These are phyloP conservation scores for Ceramica pisi DNA, from an alignment of 2,888 invertebrate species.

Conservation along the genomic window DNA sequence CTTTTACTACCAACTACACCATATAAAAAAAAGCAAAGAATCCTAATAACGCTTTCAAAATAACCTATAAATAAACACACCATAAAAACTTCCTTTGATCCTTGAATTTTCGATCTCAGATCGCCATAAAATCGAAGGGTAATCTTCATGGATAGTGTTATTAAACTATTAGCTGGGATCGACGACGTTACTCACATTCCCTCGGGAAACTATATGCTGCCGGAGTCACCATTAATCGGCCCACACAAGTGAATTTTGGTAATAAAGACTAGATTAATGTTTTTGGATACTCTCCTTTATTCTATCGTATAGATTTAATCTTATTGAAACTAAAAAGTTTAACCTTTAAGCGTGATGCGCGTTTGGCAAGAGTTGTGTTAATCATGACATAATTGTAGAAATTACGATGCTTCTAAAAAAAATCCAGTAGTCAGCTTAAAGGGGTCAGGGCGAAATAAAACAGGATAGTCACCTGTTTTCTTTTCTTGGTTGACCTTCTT, in stretches of 20 bases:
- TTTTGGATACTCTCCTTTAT: constrained; percentile 36
- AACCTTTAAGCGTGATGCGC: neutral
- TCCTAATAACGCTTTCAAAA: constrained; percentile 45
- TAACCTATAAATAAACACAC: constrained; percentile 60
- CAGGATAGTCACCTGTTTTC: no score
- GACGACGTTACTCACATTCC: constrained; percentile 55
- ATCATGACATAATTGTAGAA: no score
- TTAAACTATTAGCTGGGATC: constrained; percentile 65
- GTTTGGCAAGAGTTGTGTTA: neutral
- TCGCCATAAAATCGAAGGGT: constrained; percentile 60
- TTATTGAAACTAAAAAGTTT: neutral
- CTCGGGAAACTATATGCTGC: constrained; percentile 48
- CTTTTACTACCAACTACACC: constrained; percentile 47
- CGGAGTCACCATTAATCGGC: constrained; percentile 43
- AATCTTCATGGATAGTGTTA: constrained; percentile 62
- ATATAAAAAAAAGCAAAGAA: constrained; percentile 48
- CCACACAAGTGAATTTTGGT: constrained; percentile 55
- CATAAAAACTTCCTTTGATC: constrained; percentile 56
- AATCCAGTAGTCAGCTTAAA: no score
- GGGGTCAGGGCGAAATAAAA: no score
- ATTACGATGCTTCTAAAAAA: no score
- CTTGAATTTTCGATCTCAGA: constrained; percentile 61
- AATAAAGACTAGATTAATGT: constrained; percentile 51
- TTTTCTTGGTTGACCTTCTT: no score
- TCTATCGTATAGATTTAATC: constrained; percentile 22